Base-by-base conservation (phyloP, 2,113 vertebrate species). In the Bolborhynchus lineola region DNA sequence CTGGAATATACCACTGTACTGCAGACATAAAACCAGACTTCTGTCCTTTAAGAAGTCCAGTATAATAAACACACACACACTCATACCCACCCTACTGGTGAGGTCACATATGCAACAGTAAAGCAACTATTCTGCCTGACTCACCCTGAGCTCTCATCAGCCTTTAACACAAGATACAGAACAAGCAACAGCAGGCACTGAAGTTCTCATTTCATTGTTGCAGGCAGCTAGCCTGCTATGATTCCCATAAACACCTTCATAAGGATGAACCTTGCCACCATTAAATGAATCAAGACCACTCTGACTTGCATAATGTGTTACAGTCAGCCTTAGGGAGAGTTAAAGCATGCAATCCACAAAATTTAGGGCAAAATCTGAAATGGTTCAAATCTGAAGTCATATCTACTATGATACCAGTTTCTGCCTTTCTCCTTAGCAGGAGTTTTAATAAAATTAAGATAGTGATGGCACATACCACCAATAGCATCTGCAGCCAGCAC, bases 21-120 rank as follows among this genome's bases (percentile, higher is more conserved):
- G 53, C 11, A 53, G 23, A 68, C 25, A 65, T 7, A 60, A 52
- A 84, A 76, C 23, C 3, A 72, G 11, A 47, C 5, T 1, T 44
- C 29, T 69, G 11, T 21, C 55, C 1, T 0, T 55, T 55, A 42
- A 76, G 24, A 11, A 41, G 11, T 53, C 16, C 41, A 79, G 3
- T 15, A 15, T 11, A 60, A 47, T 13, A 42, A 82, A 33, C 6
- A 13, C 0, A 2, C 0, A 2, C 7, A 17, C 0, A 0, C 11
- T 72, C n/a, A 57, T 20, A 76, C 35, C 26, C 26, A 50, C 25
- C 16, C 29, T 57, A 8, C 2, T 57, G 59, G 28, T 28, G 31
- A 65, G 39, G 14, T 63, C 42, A 25, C 10, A 24, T 3, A 19
- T 2, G 14, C 21, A 57, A 13, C 4, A 63, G 13, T 16, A 83